These are phyloP conservation scores for Pterocles orientalis DNA, from an alignment of 2,113 vertebrate genomes.

Conservation along the genomic window DNA sequence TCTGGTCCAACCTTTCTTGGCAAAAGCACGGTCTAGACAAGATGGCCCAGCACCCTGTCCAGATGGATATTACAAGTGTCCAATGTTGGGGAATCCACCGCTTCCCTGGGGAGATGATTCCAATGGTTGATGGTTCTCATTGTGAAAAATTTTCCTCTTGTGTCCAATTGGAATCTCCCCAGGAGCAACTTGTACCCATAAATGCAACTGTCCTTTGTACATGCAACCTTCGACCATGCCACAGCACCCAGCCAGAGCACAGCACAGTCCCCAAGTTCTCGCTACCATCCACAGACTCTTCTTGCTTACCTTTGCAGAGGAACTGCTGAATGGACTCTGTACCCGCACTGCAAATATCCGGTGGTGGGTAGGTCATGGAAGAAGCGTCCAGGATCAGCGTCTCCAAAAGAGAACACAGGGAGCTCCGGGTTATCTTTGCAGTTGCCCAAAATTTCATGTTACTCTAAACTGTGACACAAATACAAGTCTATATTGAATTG, in stretches of 20 bases:
- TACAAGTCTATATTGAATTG: no score
- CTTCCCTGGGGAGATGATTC: no score
- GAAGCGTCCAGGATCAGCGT: slow-evolving; percentile 83
- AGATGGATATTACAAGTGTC: no score
- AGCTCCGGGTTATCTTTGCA: not conserved
- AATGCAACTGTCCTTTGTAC: not conserved
- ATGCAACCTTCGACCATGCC: not conserved
- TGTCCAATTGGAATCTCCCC: no score
- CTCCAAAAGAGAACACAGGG: slow-evolving; percentile 70
- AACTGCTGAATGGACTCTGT: slow-evolving; percentile 88
- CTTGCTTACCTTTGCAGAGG: slow-evolving; percentile 83
- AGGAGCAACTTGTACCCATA: not conserved
- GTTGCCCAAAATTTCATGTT: not conserved
- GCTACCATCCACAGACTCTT: not conserved
- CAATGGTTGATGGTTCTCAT: no score
- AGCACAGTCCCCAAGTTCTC: not conserved
- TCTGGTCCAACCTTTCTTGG: not conserved
- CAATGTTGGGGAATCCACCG: no score
- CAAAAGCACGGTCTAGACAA: no score
- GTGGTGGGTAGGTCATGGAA: slow-evolving; percentile 84
- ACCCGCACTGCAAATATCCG: slow-evolving; percentile 80
- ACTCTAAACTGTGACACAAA: no score
- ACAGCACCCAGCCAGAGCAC: not conserved
- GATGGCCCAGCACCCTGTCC: no score
- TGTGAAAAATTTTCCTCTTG: no score